Evolutionary conservation across 2,113 vertebrate species (phyloP).

Genomic region (Ranitomeya imitator): DNA sequence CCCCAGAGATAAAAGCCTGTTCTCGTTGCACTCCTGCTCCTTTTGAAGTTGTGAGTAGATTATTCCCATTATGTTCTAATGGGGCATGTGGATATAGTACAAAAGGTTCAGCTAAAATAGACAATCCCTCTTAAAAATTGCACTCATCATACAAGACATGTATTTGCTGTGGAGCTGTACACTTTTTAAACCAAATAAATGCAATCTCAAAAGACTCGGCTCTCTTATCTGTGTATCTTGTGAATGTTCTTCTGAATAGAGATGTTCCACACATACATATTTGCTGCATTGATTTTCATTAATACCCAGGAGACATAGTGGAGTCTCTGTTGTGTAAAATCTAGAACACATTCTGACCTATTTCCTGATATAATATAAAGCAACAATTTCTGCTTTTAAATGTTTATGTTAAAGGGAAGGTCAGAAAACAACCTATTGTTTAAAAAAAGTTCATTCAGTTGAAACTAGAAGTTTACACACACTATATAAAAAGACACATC

Average conservation of each 20-base stretch:
- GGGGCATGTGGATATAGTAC: background rate
- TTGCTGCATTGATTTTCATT: conserved; percentile 31
- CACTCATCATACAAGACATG: background rate
- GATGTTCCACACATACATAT: conserved; percentile 1
- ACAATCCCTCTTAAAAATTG: background rate
- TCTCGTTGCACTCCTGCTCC: background rate
- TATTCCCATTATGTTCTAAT: background rate
- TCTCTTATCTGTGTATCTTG: conserved; percentile 10
- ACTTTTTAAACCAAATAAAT: background rate
- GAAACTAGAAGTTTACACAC: no score
- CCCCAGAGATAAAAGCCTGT: background rate
- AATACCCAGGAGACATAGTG: background rate
- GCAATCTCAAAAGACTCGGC: background rate
- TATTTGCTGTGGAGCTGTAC: background rate
- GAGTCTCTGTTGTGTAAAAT: background rate
- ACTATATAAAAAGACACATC: no score
- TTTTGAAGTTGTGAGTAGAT: background rate
- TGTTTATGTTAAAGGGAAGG: background rate
- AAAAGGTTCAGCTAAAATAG: background rate
- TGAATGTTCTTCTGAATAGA: background rate
- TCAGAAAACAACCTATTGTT: background rate
- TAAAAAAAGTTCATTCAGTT: no score
- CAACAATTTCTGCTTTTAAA: background rate
- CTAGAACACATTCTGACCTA: conserved; percentile 20
- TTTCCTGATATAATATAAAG: background rate